phyloP scores from a whole-genome alignment of 2,797 vertebrate genomes.

The Etheostoma perlongum region DNA sequence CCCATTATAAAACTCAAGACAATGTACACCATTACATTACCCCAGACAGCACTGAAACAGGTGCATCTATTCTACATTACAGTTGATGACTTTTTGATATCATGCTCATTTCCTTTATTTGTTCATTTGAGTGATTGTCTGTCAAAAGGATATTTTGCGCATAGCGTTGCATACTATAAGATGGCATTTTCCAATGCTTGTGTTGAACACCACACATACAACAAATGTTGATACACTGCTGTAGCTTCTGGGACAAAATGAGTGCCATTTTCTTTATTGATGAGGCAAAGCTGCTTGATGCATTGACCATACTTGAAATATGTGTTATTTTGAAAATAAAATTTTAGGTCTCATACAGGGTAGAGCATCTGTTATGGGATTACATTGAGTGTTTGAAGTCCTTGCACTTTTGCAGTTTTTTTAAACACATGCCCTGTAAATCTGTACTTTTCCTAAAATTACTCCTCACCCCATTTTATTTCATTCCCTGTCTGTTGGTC shows the following conservation, averaged over 20 bases:
- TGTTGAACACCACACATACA: constrained; percentile 13
- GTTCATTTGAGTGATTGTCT: constrained; percentile 29
- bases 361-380: constrained; percentile 26
- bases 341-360: constrained; percentile 37
- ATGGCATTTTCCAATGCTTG: constrained; percentile 17
- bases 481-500: constrained; percentile 6
- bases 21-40: constrained; percentile 75
- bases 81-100: constrained; percentile 65
- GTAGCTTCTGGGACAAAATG: constrained; percentile 29
- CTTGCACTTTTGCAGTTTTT: constrained; percentile 24
- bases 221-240: not conserved
- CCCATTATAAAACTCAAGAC: constrained; percentile 80
- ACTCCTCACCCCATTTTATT: not conserved
- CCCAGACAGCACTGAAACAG: constrained; percentile 66
- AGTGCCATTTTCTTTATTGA: constrained; percentile 21
- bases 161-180: constrained; percentile 9
- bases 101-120: constrained; percentile 48
- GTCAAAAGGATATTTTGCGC: constrained; percentile 29
- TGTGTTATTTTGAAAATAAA: constrained; percentile 58
- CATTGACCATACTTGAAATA: constrained; percentile 54
- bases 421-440: not conserved
- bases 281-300: constrained; percentile 28
- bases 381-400: constrained; percentile 28
- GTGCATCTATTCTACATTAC: constrained; percentile 66
- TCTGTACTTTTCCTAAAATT: constrained; percentile 29